Evolutionary conservation across 2,888 invertebrate species (phyloP).

Genomic region (Pyrocoelia pectoralis): DNA sequence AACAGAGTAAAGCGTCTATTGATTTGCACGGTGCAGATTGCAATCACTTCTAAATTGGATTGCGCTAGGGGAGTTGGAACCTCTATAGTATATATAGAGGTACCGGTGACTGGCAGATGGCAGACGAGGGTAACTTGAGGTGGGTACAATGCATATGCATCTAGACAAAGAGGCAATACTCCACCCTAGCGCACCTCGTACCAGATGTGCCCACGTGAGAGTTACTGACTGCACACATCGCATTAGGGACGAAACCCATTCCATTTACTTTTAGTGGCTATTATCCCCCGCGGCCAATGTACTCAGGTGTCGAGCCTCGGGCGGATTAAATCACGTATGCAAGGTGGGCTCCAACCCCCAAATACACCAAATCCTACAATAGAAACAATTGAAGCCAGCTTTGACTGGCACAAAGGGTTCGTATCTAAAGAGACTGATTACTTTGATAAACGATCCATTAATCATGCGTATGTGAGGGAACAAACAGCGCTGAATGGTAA

Average conservation of each 20-base stretch:
- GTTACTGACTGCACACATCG: conserved; percentile 44
- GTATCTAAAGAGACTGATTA: conserved; percentile 56
- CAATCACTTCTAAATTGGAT: conserved; percentile 61
- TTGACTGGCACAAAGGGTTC: conserved; percentile 46
- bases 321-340: conserved; percentile 59
- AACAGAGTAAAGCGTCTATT: conserved; percentile 44
- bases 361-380: conserved; percentile 47
- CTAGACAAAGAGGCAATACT: conserved; percentile 55
- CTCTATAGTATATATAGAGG: conserved; percentile 34
- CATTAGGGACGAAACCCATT: conserved; percentile 52
- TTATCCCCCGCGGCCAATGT: conserved; percentile 59
- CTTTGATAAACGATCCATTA: conserved; percentile 60
- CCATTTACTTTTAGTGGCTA: conserved; percentile 60
- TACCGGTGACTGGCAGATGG: conserved; percentile 60
- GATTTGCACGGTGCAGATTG: conserved; percentile 56
- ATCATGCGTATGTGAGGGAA: conserved; percentile 44
- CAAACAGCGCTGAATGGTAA: conserved; percentile 12
- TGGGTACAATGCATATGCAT: conserved; percentile 60
- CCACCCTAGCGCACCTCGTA: conserved; percentile 47
- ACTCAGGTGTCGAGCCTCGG: conserved; percentile 61
- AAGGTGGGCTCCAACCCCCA: conserved; percentile 29
- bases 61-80: conserved; percentile 50
- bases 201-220: conserved; percentile 59
- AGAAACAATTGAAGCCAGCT: conserved; percentile 51
- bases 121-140: conserved; percentile 61